Percentiles rank a stretch among this genome's conserved stretches.
These are phyloP conservation scores for Beaufortia kweichowensis DNA, from an alignment of 2,113 vertebrate genomes.

Conservation along the genomic window DNA sequence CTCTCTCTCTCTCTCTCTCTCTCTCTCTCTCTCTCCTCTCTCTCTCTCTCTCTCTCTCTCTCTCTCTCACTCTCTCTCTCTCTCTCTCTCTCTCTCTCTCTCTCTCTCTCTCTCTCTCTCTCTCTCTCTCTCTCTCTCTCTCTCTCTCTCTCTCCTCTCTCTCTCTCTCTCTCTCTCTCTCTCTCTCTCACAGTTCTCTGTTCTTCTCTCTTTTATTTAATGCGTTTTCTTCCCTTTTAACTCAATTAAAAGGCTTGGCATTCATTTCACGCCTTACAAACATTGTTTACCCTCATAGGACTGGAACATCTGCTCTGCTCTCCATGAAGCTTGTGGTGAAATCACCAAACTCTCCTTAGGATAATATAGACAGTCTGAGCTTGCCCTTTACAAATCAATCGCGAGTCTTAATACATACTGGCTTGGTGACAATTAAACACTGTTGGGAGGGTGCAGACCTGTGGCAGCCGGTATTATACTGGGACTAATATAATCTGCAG, in stretches of 20 bases:
- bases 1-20: not conserved
- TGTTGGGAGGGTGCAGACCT: not conserved
- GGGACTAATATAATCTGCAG: not conserved
- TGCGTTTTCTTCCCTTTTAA: slow-evolving; percentile 35
- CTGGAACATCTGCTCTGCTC: slow-evolving; percentile 26
- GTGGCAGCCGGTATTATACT: not conserved
- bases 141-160: not conserved
- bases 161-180: not conserved
- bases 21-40: slow-evolving; percentile 26
- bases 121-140: slow-evolving; percentile 18
- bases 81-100: slow-evolving; percentile 2
- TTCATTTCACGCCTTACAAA: slow-evolving; percentile 45
- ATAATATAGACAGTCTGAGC: slow-evolving; percentile 29
- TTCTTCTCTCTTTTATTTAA: slow-evolving; percentile 54
- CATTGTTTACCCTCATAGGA: slow-evolving; percentile 43
- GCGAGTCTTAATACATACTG: slow-evolving; percentile 15
- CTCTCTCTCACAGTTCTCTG: slow-evolving; percentile 28
- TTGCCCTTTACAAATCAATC: slow-evolving; percentile 41
- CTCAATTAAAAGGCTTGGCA: slow-evolving; percentile 44
- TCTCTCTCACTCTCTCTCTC: slow-evolving; percentile 9
- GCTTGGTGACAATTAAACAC: not conserved
- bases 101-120: not conserved
- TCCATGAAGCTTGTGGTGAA: slow-evolving; percentile 19
- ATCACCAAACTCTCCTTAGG: slow-evolving; percentile 39
- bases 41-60: not conserved